Evolutionary conservation across 2,888 invertebrate species (phyloP).

Genomic region (Leptopilina syphax): DNA sequence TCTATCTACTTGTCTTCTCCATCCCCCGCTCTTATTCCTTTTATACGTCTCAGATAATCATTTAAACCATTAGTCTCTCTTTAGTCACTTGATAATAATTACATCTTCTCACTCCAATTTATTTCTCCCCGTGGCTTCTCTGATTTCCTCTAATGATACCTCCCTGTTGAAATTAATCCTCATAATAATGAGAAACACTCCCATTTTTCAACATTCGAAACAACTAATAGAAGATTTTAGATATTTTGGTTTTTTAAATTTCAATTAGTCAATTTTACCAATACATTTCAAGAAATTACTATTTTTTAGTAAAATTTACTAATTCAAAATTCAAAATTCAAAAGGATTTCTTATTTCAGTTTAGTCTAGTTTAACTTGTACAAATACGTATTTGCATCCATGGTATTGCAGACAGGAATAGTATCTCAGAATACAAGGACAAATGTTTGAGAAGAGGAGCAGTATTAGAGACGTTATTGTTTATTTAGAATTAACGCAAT

Average conservation of each 20-base stretch:
- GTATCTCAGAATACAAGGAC: slow-evolving; percentile 66
- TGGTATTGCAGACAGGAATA: too few species aligned
- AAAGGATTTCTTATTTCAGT: too few species aligned
- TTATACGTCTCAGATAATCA: slow-evolving; percentile 12
- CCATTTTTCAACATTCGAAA: background rate
- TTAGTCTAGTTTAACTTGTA: too few species aligned
- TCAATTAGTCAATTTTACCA: too few species aligned
- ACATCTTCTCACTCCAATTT: background rate
- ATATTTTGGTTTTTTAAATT: too few species aligned
- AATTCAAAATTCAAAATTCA: too few species aligned
- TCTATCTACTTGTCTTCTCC: slow-evolving; percentile 39
- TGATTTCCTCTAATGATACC: slow-evolving; percentile 12
- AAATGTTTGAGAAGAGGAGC: slow-evolving; percentile 73
- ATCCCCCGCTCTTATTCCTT: slow-evolving; percentile 41
- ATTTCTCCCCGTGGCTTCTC: background rate
- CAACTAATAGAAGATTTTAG: too few species aligned
- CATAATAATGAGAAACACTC: background rate
- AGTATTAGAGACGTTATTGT: slow-evolving; percentile 54
- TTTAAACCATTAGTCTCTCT: slow-evolving; percentile 18
- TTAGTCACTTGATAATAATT: slow-evolving; percentile 34
- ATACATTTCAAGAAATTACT: too few species aligned
- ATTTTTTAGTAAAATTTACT: too few species aligned
- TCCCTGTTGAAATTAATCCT: background rate
- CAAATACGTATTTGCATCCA: too few species aligned
- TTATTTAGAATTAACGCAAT: slow-evolving; percentile 69